Conservation (phyloP, 1,140 invertebrate genomes). For the Lepeophtheirus salmonis region DNA sequence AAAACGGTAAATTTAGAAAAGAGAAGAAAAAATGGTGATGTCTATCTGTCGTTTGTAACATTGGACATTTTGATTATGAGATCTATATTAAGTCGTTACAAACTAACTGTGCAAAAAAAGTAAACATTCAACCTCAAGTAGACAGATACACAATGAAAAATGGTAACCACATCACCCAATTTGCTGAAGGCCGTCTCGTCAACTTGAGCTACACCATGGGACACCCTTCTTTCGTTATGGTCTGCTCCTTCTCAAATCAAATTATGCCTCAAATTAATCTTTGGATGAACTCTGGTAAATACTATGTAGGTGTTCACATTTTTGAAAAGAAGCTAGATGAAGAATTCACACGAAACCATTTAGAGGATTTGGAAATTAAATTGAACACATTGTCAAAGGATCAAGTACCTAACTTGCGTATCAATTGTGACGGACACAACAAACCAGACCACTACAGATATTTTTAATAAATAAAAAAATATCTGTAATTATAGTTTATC, state of each 20-base stretch:
- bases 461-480: too few relatives aligned
- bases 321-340: constrained; percentile 93
- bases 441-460: constrained; percentile 97
- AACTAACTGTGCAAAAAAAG: constrained; percentile 69
- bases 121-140: constrained; percentile 62
- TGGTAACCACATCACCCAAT: constrained; percentile 78
- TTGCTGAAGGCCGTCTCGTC: constrained; percentile 89
- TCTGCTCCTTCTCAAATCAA: constrained; percentile 98
- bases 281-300: constrained; percentile 71
- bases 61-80: constrained; percentile 97
- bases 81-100: constrained; percentile 92
- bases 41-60: constrained; percentile 98
- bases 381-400: constrained; percentile 70
- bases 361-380: constrained; percentile 91
- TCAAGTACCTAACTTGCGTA: constrained; percentile 76
- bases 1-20: too few relatives aligned
- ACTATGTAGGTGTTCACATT: constrained; percentile 71
- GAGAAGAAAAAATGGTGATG: too few relatives aligned
- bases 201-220: constrained; percentile 97
- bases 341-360: constrained; percentile 86
- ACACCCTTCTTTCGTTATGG: constrained; percentile 99
- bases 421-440: constrained; percentile 72
- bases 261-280: constrained; percentile 89
- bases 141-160: constrained; percentile 75
- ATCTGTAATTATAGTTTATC: too few relatives aligned